Evolutionary conservation across 2,888 invertebrate genomes (phyloP).

Genomic region (Meganola albula): DNA sequence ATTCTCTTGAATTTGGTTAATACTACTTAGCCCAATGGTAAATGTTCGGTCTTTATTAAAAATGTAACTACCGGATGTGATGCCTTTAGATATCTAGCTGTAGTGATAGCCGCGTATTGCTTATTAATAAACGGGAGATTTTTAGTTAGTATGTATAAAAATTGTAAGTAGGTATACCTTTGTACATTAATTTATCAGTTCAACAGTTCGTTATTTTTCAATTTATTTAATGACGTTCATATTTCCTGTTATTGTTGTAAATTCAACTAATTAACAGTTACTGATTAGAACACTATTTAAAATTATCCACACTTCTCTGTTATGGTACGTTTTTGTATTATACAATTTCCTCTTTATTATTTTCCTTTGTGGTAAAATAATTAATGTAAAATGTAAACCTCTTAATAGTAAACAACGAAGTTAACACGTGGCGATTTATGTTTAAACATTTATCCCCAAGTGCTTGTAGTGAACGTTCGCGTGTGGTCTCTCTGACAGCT

Average conservation of each 20-base stretch:
- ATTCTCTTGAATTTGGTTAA: no score
- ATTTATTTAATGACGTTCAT: conserved; percentile 1
- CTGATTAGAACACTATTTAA: conserved; percentile 8
- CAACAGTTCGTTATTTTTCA: background rate
- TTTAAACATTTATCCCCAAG: conserved; percentile 22
- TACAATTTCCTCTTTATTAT: no score
- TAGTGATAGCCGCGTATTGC: background rate
- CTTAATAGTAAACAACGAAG: conserved; percentile 21
- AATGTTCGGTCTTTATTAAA: no score
- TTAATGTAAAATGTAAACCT: no score
- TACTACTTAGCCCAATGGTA: no score
- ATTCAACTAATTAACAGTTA: conserved; percentile 16
- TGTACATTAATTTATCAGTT: background rate
- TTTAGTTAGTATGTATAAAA: no score
- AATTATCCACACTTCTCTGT: no score
- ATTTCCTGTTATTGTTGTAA: conserved; percentile 25
- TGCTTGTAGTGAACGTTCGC: conserved; percentile 36
- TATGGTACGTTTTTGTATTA: no score
- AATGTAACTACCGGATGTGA: no score
- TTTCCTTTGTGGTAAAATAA: no score
- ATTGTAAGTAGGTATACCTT: no score
- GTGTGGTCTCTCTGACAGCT: conserved; percentile 42
- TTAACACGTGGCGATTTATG: conserved; percentile 23
- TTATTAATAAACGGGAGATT: no score
- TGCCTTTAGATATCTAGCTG: background rate